Evolutionary conservation across 2,113 vertebrate species (phyloP), one percentile per base, ranked within the genome.

Genomic region (Synodontis membranacea): DNA sequence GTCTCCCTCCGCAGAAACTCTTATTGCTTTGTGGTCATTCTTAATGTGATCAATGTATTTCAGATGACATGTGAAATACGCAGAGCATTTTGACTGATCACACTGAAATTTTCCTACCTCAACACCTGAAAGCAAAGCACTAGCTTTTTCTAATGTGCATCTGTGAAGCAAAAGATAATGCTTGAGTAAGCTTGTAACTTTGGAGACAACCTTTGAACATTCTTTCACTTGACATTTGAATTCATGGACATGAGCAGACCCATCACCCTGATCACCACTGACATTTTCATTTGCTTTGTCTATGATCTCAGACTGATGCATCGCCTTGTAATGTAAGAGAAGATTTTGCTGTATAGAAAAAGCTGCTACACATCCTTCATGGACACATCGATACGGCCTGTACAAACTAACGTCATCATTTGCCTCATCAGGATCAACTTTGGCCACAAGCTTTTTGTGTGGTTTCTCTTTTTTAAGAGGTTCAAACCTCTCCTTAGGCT

Each of bases 291-390:
- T 92, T 84, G 0, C 84, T 72, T 97, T 97, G 17, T 95, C 91
- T 84, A 97, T 95, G n/a, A 92, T 58, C 85, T 97, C 96, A 1
- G 97, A 96, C 90, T 98, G 98, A 93, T 99, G 98, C 91, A 99
- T 97, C 90, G 97, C 97, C 85, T 97, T 97, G 89, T 99, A 99
- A 93, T 99, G 98, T 64, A 99, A 97, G 91, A 99, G 98, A 74
- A 99, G 90, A 91, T 99, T 99, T 48, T 99, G 98, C 8, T 99
- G 97, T 93, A 99, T 98, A 0, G 98, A 98, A 89, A 99, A 99
- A 14, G 97, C 98, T 0, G 98, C 98, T 46, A 96, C 96, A 92
- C 98, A 99, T 87, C 97, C 97, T 93, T 99, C 97, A 83, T 99
- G 97, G 90, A 99, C 97, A 54, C 98, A 99, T 10, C 96, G 95